Evolutionary conservation across 2,113 vertebrate genomes (phyloP), one percentile per base, ranked within the genome.

Genomic region (Conger conger): DNA sequence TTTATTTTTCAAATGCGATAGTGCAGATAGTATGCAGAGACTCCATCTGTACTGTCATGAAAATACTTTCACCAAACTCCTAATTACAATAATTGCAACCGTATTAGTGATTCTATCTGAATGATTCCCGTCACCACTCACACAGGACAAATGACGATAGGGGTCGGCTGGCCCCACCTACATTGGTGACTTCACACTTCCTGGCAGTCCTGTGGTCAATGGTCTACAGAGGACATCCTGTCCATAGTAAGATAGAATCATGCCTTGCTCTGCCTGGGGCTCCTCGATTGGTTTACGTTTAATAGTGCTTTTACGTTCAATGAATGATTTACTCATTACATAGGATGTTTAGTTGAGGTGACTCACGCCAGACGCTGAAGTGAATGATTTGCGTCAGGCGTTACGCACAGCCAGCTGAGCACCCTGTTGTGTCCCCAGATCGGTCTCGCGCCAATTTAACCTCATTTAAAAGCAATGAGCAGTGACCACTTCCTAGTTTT

Each of bases 401-500:
- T n/a, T 38, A 1, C 77, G 33, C 17, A 17, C 18, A 37, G 33
- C 50, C 73, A 84, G 36, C 53, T 17, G 38, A 77, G 82, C 53
- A 78, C 36, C 30, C 35, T 13, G 30, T 13, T 6, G 18, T 35
- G 40, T 27, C 50, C 18, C 36, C 83, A 27, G 3, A 23, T n/a
- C 45, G 13, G 18, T 15, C 45, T 37, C 45, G 16, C 9, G 30
- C 36, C 17, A 84, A 53, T 78, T 83, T 76, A 27, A 35, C 30
- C 33, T 53, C 20, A 78, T 54, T 78, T 27, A 37, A 37, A 78
- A 53, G 45, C 7, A 78, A 38, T n/a, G 68, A 30, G 68, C n/a
- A 73, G 68, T 33, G n/a, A 73, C 68, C 68, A 73, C 27, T n/a
- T 73, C 68, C n/a, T 73, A n/a, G n/a, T 73, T n/a, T 73, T 73